A percentile compares a stretch with the other conserved stretches of the same genome.
phyloP scores from a whole-genome alignment of 2,888 invertebrate genomes.

The Pollenia amentaria region DNA sequence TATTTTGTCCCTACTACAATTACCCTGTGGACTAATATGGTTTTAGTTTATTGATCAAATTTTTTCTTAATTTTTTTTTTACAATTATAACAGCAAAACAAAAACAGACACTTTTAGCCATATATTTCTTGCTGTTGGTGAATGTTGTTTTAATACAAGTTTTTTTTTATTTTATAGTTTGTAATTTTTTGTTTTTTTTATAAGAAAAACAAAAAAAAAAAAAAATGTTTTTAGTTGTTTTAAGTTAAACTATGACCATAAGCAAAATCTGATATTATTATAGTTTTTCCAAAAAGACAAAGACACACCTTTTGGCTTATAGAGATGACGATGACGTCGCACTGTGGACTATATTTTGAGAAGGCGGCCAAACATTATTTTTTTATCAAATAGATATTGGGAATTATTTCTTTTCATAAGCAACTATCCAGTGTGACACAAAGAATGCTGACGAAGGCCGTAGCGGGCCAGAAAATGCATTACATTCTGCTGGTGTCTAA shows the following conservation, averaged over 20 bases:
- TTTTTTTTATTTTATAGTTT: constrained; percentile 34
- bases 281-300: constrained; percentile 58
- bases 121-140: constrained; percentile 25
- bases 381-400: no score
- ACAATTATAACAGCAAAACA: background rate
- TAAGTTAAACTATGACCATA: constrained; percentile 63
- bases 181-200: background rate
- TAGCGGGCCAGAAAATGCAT: no score
- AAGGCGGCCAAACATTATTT: no score
- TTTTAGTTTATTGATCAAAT: constrained; percentile 7
- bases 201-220: background rate
- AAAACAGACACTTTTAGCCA: constrained; percentile 14
- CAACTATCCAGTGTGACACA: no score
- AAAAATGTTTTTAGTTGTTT: constrained; percentile 1
- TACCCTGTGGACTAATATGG: background rate
- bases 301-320: constrained; percentile 59
- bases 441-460: no score
- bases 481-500: no score
- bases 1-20: constrained; percentile 11
- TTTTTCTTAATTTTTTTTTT: background rate
- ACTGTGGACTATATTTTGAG: no score
- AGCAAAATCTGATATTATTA: constrained; percentile 62
- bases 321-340: background rate
- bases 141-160: constrained; percentile 69
- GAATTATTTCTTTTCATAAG: no score